phyloP scores from a whole-genome alignment of 1,140 invertebrate species.

The Eueides isabella region DNA sequence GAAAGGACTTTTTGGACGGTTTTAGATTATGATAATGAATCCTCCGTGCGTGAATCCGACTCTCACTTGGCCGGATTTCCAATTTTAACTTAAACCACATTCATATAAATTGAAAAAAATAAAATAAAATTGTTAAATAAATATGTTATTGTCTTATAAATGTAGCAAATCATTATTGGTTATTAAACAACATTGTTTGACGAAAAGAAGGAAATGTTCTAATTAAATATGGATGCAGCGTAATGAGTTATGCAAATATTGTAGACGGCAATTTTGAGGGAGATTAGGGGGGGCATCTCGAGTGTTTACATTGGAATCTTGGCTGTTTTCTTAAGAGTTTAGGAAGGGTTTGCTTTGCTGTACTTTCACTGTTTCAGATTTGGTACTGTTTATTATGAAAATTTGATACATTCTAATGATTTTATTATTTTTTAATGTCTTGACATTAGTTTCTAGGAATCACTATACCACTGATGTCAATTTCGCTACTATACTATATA shows the following conservation, averaged over 20 bases:
- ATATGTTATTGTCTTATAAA: background rate
- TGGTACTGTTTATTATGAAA: background rate
- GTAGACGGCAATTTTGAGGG: slow-evolving; percentile 46
- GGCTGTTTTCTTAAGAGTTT: slow-evolving; percentile 37
- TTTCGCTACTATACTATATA: no score
- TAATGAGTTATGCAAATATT: slow-evolving; percentile 80
- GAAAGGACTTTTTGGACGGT: no score
- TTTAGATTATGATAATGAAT: no score
- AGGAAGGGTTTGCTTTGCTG: slow-evolving; percentile 21
- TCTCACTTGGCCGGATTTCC: no score
- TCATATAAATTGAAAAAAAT: no score
- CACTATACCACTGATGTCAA: no score
- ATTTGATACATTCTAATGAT: background rate
- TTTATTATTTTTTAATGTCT: no score
- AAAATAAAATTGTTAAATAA: no score
- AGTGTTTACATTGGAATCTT: slow-evolving; percentile 35
- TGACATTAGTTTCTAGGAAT: no score
- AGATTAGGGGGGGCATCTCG: slow-evolving; percentile 26
- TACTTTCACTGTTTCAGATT: background rate
- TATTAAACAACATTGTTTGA: slow-evolving; percentile 35
- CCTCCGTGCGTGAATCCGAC: no score
- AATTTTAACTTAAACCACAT: no score
- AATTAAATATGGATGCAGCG: slow-evolving; percentile 79
- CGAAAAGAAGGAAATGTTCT: slow-evolving; percentile 70
- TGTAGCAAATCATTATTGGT: background rate